Percentiles rank a stretch among this genome's conserved stretches.
These are phyloP conservation scores for Conistra vaccinii DNA, from an alignment of 2,888 invertebrate species.

Conservation along the genomic window DNA sequence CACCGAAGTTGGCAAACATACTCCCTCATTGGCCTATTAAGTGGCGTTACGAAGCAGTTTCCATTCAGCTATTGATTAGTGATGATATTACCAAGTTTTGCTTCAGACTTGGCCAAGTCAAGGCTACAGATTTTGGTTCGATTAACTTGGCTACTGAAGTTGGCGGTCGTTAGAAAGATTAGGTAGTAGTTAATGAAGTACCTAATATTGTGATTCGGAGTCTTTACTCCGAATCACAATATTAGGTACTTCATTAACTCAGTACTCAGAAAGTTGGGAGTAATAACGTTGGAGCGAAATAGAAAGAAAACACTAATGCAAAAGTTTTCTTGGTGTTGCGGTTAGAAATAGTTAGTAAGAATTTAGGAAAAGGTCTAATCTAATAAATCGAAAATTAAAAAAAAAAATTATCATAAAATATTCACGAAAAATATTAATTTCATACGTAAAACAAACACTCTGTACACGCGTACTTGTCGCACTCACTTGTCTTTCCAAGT, in stretches of 20 bases:
- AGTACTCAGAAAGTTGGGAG: slow-evolving; percentile 25
- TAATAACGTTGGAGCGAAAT: not conserved
- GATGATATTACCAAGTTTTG: slow-evolving; percentile 62
- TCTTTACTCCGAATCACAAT: too few species aligned
- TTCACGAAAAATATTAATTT: too few species aligned
- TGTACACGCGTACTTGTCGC: too few species aligned
- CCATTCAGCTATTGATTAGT: slow-evolving; percentile 38
- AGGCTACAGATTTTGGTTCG: slow-evolving; percentile 47
- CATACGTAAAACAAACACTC: too few species aligned
- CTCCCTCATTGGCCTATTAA: slow-evolving; percentile 54
- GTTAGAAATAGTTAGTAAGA: not conserved
- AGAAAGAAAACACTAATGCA: slow-evolving; percentile 23
- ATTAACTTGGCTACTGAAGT: slow-evolving; percentile 36
- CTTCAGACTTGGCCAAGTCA: slow-evolving; percentile 36
- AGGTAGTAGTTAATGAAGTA: slow-evolving; percentile 24
- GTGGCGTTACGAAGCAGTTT: slow-evolving; percentile 54
- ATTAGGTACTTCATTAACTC: too few species aligned
- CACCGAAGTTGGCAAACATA: slow-evolving; percentile 41
- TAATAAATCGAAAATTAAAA: too few species aligned
- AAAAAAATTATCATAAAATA: too few species aligned
- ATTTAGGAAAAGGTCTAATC: not conserved
- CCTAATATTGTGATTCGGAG: slow-evolving; percentile 7
- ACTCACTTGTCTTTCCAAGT: too few species aligned
- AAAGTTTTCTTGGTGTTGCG: slow-evolving; percentile 10
- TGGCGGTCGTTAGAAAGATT: slow-evolving; percentile 29